A percentile compares a stretch with the other conserved stretches of the same genome.
phyloP scores from a whole-genome alignment of 2,888 invertebrate genomes.

The Dastarcus helophoroides region DNA sequence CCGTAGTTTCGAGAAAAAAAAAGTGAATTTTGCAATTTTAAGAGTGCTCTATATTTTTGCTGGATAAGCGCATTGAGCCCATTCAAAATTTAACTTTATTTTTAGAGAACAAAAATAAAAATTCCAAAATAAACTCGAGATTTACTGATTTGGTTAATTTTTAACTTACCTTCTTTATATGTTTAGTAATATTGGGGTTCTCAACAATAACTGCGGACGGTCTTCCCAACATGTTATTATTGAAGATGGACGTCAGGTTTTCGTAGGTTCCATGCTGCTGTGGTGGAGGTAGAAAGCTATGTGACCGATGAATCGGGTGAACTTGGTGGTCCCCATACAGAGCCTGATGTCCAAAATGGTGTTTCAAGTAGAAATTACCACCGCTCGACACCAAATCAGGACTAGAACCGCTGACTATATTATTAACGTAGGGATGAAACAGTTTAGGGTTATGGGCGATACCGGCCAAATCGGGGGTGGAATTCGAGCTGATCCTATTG shows the following conservation, averaged over 20 bases:
- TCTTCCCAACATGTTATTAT: conserved; percentile 32
- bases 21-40: too few relatives aligned
- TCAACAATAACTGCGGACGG: conserved; percentile 42
- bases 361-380: conserved; percentile 47
- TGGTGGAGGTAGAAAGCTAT: conserved; percentile 31
- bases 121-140: too few relatives aligned
- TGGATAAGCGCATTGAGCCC: too few relatives aligned
- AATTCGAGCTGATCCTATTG: conserved; percentile 65
- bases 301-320: conserved; percentile 33
- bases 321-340: conserved; percentile 20
- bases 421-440: conserved; percentile 26
- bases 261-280: conserved; percentile 59
- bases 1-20: too few relatives aligned
- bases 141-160: too few relatives aligned
- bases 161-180: conserved; percentile 47
- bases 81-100: too few relatives aligned
- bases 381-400: conserved; percentile 68
- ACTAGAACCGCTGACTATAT: conserved; percentile 61
- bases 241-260: conserved; percentile 52
- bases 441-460: conserved; percentile 45
- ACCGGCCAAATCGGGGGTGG: conserved; percentile 73
- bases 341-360: conserved; percentile 27
- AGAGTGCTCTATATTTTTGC: too few relatives aligned
- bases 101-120: too few relatives aligned
- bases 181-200: conserved; percentile 47